Conservation (phyloP, 2,888 invertebrate species). For the Liposcelis brunnea region DNA sequence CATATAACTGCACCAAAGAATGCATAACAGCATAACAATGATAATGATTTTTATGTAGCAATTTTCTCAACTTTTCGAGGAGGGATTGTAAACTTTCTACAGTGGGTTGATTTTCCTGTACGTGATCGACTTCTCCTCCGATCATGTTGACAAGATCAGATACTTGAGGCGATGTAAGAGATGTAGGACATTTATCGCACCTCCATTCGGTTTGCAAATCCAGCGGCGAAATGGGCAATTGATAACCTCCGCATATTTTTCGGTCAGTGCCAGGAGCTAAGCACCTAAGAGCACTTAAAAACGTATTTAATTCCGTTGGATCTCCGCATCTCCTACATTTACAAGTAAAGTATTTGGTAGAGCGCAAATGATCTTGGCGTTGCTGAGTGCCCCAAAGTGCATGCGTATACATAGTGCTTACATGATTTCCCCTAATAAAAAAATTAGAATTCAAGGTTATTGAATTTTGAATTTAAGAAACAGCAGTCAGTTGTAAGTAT, state of each 20-base stretch:
- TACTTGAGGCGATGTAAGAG: constrained; percentile 40
- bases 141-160: constrained; percentile 48
- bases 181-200: constrained; percentile 50
- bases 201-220: constrained; percentile 57
- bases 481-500: no score
- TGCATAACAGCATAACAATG: constrained; percentile 67
- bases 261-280: constrained; percentile 31
- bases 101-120: constrained; percentile 41
- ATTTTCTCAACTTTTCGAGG: constrained; percentile 47
- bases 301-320: constrained; percentile 63
- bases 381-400: constrained; percentile 74
- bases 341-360: constrained; percentile 65
- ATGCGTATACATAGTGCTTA: constrained; percentile 74
- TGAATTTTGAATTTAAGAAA: neutral
- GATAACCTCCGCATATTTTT: constrained; percentile 46
- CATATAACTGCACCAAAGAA: constrained; percentile 62
- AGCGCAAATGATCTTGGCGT: constrained; percentile 55
- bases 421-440: constrained; percentile 41
- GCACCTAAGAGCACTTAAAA: constrained; percentile 52
- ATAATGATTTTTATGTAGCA: constrained; percentile 71
- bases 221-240: constrained; percentile 52
- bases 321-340: constrained; percentile 56
- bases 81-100: constrained; percentile 41
- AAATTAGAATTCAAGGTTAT: constrained; percentile 1
- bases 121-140: constrained; percentile 55